Conservation (phyloP, 2,113 vertebrate species). For the Empidonax alnorum region DNA sequence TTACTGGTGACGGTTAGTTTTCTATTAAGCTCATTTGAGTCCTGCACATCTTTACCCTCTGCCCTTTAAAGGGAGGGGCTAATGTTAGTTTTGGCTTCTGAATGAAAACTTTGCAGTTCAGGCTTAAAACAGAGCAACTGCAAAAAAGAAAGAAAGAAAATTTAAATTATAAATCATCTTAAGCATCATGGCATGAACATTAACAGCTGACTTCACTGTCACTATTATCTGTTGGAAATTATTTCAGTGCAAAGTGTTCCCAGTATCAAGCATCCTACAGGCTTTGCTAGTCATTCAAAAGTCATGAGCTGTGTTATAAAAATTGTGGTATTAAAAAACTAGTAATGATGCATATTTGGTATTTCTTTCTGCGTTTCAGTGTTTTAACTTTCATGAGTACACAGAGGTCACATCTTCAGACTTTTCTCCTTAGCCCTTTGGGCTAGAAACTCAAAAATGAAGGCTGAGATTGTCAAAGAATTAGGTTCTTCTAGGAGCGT, state of each 20-base stretch:
- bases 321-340: background rate
- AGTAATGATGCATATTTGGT: background rate
- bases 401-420: conserved; percentile 35
- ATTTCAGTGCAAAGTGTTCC: background rate
- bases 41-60: conserved; percentile 71
- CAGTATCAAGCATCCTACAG: background rate
- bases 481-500: background rate
- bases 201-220: background rate
- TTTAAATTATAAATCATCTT: conserved; percentile 37
- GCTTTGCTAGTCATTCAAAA: background rate
- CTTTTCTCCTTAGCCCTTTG: background rate
- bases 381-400: background rate
- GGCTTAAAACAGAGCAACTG: conserved; percentile 23
- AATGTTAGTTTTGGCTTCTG: conserved; percentile 67
- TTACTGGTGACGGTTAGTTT: conserved; percentile 55
- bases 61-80: conserved; percentile 69
- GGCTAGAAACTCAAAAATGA: conserved; percentile 42
- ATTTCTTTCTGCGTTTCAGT: background rate
- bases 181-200: conserved; percentile 4
- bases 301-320: background rate
- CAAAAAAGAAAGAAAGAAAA: conserved; percentile 19
- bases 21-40: conserved; percentile 72
- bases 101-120: conserved; percentile 52
- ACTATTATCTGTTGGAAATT: conserved; percentile 15
- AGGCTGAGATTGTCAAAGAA: conserved; percentile 26